Evolutionary conservation across 2,888 invertebrate species (phyloP), one percentile per base, ranked within the genome.

Genomic region (Chironomus riparius): DNA sequence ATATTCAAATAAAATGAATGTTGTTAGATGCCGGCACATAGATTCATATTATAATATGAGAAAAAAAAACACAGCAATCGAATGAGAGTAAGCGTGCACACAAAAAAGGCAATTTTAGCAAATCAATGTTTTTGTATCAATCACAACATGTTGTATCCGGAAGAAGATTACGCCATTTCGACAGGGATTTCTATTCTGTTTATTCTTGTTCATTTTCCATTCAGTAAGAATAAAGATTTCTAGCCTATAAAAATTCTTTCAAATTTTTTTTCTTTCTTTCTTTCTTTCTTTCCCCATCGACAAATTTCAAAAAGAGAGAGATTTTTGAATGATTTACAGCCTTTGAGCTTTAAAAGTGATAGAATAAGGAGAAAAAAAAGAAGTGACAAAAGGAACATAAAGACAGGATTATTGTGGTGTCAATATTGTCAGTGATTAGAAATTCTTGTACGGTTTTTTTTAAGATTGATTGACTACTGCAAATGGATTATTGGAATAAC

Each of bases 51-150:
- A 18, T 56, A 38, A 38, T 38, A 38, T 38, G 38, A 38, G 38
- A 10, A 38, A 38, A 38, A 38, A 28, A 28, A 28, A 28, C n/a
- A 38, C 38, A 38, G 38, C 38, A 38, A 56, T 15, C 56, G n/a
- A 56, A 56, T n/a, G 56, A 56, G 56, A n/a, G 56, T 56, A 24
- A 65, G 21, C 22, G 21, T 13, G 21, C 22, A 24, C 21, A 24
- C 65, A 65, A 65, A 65, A 65, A 74, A 74, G 47, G 74, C 22
- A 47, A 70, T 70, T 70, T 28, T 48, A 24, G 24, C 65, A 68
- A 71, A 71, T 71, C 71, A 71, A 71, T 71, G 71, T 61, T 71
- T 71, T 71, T 71, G 56, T 71, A 71, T 71, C 68, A 68, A 68
- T 65, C 74, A 47, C 21, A 74, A 28, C 74, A 65, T 65, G 62